phyloP scores from a whole-genome alignment of 2,888 invertebrate species.

The Ernsta delagoae region DNA sequence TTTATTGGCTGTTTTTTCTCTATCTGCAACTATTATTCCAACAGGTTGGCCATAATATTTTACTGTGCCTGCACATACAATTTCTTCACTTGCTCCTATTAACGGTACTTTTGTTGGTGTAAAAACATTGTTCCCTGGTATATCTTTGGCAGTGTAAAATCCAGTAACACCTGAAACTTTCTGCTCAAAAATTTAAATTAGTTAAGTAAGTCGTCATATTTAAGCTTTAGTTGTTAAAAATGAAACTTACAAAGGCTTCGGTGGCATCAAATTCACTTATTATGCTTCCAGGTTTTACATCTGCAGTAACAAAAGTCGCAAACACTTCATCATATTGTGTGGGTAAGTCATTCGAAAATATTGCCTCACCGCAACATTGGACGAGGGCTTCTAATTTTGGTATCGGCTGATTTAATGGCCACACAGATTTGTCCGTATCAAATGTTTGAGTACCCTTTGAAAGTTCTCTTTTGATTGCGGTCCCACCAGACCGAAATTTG shows the following conservation, averaged over 20 bases:
- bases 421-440: slow-evolving; percentile 87
- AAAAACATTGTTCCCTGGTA: slow-evolving; percentile 87
- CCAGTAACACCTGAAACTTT: slow-evolving; percentile 85
- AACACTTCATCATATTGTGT: slow-evolving; percentile 87
- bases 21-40: slow-evolving; percentile 86
- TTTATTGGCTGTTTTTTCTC: slow-evolving; percentile 78
- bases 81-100: slow-evolving; percentile 61
- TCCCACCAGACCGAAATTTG: slow-evolving; percentile 84
- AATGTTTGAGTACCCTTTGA: slow-evolving; percentile 90
- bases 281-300: slow-evolving; percentile 81
- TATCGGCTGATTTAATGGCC: slow-evolving; percentile 90
- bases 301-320: slow-evolving; percentile 88
- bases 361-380: slow-evolving; percentile 90
- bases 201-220: too few relatives aligned
- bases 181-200: slow-evolving; percentile 60
- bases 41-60: slow-evolving; percentile 86
- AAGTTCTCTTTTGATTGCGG: slow-evolving; percentile 83
- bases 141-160: slow-evolving; percentile 86
- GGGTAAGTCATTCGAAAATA: slow-evolving; percentile 91
- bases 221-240: not conserved
- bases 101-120: slow-evolving; percentile 59
- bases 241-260: slow-evolving; percentile 86
- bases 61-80: slow-evolving; percentile 70
- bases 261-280: slow-evolving; percentile 86
- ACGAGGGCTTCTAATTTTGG: slow-evolving; percentile 89